phyloP scores from a whole-genome alignment of 2,113 vertebrate species.

The Entelurus aequoreus region DNA sequence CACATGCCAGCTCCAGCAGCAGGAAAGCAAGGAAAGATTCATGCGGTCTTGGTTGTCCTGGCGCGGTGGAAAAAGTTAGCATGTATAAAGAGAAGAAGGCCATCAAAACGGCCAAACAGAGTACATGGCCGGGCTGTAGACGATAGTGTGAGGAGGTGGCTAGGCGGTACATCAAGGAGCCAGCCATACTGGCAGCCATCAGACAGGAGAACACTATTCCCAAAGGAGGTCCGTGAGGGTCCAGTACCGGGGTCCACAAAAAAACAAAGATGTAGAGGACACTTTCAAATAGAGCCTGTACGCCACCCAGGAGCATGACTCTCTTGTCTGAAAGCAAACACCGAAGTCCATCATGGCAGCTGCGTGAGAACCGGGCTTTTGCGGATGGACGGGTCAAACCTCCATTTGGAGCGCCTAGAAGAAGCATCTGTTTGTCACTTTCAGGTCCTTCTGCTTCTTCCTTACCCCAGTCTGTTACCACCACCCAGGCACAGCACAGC shows the following conservation, averaged over 20 bases:
- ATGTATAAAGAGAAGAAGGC: constrained; percentile 90
- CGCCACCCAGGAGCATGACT: constrained; percentile 81
- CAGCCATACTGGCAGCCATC: constrained; percentile 87
- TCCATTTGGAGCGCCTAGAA: constrained; percentile 32
- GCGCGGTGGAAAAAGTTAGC: constrained; percentile 85
- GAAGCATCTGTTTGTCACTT: constrained; percentile 47
- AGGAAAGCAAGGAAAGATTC: constrained; percentile 90
- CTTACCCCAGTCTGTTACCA: constrained; percentile 81
- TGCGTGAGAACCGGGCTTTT: constrained; percentile 68
- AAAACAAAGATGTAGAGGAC: constrained; percentile 93
- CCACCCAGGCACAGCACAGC: constrained; percentile 73
- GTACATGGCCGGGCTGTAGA: constrained; percentile 84
- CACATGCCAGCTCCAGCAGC: constrained; percentile 84
- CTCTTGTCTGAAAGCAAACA: constrained; percentile 83
- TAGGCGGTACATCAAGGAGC: constrained; percentile 81
- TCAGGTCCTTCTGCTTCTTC: constrained; percentile 68
- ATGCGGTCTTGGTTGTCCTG: constrained; percentile 79
- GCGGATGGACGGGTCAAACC: constrained; percentile 41
- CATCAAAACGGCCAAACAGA: constrained; percentile 83
- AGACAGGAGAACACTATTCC: constrained; percentile 88
- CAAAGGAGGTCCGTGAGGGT: constrained; percentile 83
- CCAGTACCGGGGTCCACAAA: constrained; percentile 90
- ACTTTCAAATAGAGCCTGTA: constrained; percentile 91
- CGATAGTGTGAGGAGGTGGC: constrained; percentile 81
- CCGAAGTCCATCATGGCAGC: constrained; percentile 79